phyloP scores from a whole-genome alignment of 2,888 invertebrate species.

The Papilio elwesi region DNA sequence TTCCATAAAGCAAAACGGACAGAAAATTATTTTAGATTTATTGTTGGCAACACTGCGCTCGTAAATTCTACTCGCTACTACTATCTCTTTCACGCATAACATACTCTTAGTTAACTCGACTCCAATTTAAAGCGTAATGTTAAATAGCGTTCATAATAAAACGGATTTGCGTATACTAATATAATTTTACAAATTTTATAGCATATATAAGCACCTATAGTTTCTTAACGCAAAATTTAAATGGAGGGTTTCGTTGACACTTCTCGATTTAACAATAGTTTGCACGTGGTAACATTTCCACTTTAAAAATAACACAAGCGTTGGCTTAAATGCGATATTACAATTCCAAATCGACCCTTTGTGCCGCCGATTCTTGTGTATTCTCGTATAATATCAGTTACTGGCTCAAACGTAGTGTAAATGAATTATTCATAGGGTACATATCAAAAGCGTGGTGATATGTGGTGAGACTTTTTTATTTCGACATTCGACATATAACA shows the following conservation, averaged over 20 bases:
- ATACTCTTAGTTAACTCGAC: too few relatives aligned
- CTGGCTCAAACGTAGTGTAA: conserved; percentile 37
- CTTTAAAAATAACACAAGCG: conserved; percentile 28
- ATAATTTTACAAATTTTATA: too few relatives aligned
- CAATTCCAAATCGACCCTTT: conserved; percentile 40
- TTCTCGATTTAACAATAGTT: conserved; percentile 20
- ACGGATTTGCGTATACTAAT: too few relatives aligned
- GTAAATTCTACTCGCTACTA: too few relatives aligned
- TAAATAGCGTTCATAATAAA: too few relatives aligned
- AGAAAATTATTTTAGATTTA: too few relatives aligned
- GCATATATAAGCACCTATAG: too few relatives aligned
- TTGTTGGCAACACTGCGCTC: too few relatives aligned
- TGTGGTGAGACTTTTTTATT: conserved; percentile 23
- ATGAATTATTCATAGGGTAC: conserved; percentile 39
- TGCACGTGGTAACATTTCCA: conserved; percentile 29
- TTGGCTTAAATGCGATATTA: conserved; percentile 31
- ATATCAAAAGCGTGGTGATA: conserved; percentile 38
- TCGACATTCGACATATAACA: neutral
- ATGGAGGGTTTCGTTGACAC: neutral
- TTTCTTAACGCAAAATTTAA: too few relatives aligned
- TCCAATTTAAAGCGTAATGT: too few relatives aligned
- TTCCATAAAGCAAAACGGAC: too few relatives aligned
- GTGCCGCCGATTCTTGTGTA: conserved; percentile 34
- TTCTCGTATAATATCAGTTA: conserved; percentile 40
- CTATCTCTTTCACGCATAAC: too few relatives aligned